A percentile compares a stretch with the other conserved stretches of the same genome.
phyloP scores from a whole-genome alignment of 2,888 invertebrate species.

The Mesorhabditis spiculigera region DNA sequence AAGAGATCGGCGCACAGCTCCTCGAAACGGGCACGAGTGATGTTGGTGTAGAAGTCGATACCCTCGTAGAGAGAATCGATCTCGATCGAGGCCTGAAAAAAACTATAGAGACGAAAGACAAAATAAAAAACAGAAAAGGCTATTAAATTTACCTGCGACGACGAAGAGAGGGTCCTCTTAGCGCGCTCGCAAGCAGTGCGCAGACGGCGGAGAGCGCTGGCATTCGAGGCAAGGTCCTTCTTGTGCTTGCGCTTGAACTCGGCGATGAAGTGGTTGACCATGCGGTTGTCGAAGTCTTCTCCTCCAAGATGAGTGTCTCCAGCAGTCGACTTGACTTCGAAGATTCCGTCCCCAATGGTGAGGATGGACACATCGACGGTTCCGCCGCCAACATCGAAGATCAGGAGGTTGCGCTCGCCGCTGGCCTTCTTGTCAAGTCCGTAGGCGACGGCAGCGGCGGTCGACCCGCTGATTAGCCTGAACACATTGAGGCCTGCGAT shows the following conservation, averaged over 20 bases:
- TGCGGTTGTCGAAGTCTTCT: conserved; percentile 65
- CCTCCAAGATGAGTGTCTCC: conserved; percentile 64
- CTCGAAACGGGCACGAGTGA: conserved; percentile 92
- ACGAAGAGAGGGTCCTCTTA: conserved; percentile 68
- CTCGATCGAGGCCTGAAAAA: conserved; percentile 70
- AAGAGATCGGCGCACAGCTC: conserved; percentile 27
- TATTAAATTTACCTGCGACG: conserved; percentile 58
- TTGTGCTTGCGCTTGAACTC: conserved; percentile 71
- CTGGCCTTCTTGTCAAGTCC: conserved; percentile 65
- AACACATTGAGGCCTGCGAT: conserved; percentile 50
- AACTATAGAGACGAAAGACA: no score
- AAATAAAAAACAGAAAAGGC: no score
- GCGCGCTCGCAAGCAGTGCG: conserved; percentile 58
- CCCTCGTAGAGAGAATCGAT: conserved; percentile 93
- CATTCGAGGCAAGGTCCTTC: conserved; percentile 80
- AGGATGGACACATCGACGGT: conserved; percentile 88
- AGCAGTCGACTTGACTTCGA: conserved; percentile 73
- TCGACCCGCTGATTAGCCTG: conserved; percentile 60
- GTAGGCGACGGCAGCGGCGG: conserved; percentile 76
- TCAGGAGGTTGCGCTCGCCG: conserved; percentile 63
- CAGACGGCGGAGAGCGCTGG: conserved; percentile 82
- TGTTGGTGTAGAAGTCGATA: conserved; percentile 90
- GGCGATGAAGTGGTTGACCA: conserved; percentile 62
- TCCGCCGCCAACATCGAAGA: conserved; percentile 76
- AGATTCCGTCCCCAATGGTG: conserved; percentile 87